These are phyloP conservation scores for Nematostella vectensis DNA, from an alignment of 92 coral and sea anemone genomes.

Conservation along the genomic window DNA sequence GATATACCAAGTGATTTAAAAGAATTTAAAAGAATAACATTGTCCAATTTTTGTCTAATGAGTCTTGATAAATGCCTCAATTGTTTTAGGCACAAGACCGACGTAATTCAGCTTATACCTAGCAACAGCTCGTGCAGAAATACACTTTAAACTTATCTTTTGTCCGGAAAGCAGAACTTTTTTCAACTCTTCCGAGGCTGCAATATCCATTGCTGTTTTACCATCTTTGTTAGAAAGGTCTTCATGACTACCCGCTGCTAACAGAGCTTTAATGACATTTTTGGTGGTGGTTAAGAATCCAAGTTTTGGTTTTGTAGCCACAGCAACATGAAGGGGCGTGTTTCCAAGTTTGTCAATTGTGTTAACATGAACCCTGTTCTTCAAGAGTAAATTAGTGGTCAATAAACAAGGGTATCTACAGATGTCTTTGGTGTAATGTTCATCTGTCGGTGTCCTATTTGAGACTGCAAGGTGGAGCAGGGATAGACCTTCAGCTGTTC, in stretches of 20 bases:
- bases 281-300: slow-evolving; percentile 27
- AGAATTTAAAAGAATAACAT: too few relatives aligned
- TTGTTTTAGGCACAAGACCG: slow-evolving; percentile 71
- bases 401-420: slow-evolving; percentile 54
- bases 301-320: slow-evolving; percentile 39
- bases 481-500: slow-evolving; percentile 48
- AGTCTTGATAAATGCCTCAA: slow-evolving; percentile 62
- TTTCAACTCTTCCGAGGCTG: slow-evolving; percentile 46
- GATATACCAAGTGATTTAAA: too few relatives aligned
- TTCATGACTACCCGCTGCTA: slow-evolving; percentile 52
- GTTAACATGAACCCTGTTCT: slow-evolving; percentile 59
- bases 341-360: slow-evolving; percentile 54
- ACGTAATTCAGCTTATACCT: slow-evolving; percentile 38
- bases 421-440: slow-evolving; percentile 69
- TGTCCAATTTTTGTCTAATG: too few relatives aligned
- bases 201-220: slow-evolving; percentile 52
- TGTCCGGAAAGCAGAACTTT: slow-evolving; percentile 36
- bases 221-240: slow-evolving; percentile 50
- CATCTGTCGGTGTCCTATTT: slow-evolving; percentile 58
- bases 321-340: slow-evolving; percentile 61
- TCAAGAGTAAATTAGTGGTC: slow-evolving; percentile 44
- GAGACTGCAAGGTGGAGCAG: slow-evolving; percentile 64
- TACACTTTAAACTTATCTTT: slow-evolving; percentile 54
- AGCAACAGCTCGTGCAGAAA: slow-evolving; percentile 64
- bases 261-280: slow-evolving; percentile 34